phyloP scores from a whole-genome alignment of 2,888 invertebrate species.

The Apodemia mormo region DNA sequence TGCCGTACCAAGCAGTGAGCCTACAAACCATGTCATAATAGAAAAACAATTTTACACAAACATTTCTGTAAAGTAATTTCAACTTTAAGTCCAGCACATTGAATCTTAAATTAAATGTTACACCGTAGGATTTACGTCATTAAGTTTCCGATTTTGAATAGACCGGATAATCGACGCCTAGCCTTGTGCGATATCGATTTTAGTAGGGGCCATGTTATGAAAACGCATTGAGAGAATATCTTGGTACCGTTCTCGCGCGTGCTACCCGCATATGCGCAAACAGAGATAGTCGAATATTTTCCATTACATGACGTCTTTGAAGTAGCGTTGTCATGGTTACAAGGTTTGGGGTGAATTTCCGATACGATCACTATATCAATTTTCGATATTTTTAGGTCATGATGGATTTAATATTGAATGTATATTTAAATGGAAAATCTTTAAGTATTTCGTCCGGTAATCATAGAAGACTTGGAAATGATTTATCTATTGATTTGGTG shows the following conservation, averaged over 20 bases:
- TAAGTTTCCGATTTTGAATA: conserved; percentile 38
- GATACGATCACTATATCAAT: conserved; percentile 60
- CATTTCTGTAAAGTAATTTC: conserved; percentile 28
- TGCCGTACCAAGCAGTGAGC: conserved; percentile 51
- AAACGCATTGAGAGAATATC: conserved; percentile 45
- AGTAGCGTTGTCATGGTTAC: conserved; percentile 67
- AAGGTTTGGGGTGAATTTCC: conserved; percentile 70
- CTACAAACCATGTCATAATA: conserved; percentile 26
- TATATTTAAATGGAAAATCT: conserved; percentile 47
- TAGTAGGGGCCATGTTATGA: conserved; percentile 61
- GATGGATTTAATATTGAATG: conserved; percentile 54
- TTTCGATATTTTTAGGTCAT: conserved; percentile 68
- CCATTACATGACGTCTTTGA: conserved; percentile 30
- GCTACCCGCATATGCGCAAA: conserved; percentile 37
- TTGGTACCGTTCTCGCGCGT: conserved; percentile 45
- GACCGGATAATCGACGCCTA: conserved; percentile 79
- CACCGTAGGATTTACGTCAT: conserved; percentile 35
- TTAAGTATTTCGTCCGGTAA: conserved; percentile 47
- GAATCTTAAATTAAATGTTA: conserved; percentile 27
- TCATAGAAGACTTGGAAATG: conserved; percentile 41
- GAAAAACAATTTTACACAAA: conserved; percentile 16
- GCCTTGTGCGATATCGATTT: conserved; percentile 83
- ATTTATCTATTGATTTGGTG: conserved; percentile 59
- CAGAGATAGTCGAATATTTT: conserved; percentile 41
- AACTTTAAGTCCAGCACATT: conserved; percentile 20